Percentiles rank a stretch among this genome's conserved stretches.
These are phyloP conservation scores for Dolichoris vasculosae DNA, from an alignment of 1,140 invertebrate species.

Conservation along the genomic window DNA sequence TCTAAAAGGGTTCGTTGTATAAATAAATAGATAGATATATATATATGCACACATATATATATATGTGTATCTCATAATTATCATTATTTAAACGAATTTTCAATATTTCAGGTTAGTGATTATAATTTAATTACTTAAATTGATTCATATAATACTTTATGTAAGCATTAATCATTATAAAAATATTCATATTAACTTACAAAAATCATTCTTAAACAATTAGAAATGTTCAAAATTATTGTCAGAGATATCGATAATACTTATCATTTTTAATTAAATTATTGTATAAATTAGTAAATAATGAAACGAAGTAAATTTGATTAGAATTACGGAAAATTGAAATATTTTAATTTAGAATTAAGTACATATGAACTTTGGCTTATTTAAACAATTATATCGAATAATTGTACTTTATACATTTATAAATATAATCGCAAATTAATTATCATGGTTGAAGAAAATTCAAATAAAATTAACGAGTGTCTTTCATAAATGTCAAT, in stretches of 20 bases:
- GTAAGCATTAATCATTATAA: too few relatives aligned
- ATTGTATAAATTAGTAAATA: background rate
- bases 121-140: too few relatives aligned
- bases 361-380: background rate
- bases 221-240: background rate
- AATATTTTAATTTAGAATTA: background rate
- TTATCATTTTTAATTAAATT: background rate
- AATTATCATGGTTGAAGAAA: background rate
- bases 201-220: too few relatives aligned
- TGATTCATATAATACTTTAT: too few relatives aligned
- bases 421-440: background rate
- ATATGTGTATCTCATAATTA: too few relatives aligned
- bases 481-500: background rate
- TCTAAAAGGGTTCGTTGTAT: too few relatives aligned
- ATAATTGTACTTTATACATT: background rate
- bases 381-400: background rate
- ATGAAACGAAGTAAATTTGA: background rate
- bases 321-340: background rate
- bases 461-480: background rate
- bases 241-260: background rate
- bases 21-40: too few relatives aligned
- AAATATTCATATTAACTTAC: too few relatives aligned
- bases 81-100: too few relatives aligned
- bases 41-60: too few relatives aligned
- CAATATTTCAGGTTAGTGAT: too few relatives aligned